phyloP scores from a whole-genome alignment of 2,888 invertebrate species.

The Ephialtes manifestator region DNA sequence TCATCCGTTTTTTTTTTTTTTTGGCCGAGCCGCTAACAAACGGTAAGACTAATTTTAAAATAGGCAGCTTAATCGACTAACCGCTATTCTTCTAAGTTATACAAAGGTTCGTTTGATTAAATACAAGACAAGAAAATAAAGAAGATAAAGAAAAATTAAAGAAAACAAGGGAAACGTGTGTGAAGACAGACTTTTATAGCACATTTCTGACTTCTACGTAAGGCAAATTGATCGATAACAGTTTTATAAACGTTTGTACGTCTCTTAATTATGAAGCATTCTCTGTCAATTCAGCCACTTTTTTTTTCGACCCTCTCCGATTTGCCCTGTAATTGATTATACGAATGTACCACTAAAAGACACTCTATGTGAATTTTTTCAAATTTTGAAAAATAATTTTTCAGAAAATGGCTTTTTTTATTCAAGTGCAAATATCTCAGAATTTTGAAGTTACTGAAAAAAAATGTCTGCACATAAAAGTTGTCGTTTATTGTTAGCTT shows the following conservation, averaged over 20 bases:
- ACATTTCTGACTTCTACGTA: conserved; percentile 40
- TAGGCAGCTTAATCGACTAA: conserved; percentile 77
- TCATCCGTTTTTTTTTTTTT: conserved; percentile 3
- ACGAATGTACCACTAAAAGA: too few species aligned
- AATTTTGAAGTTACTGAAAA: too few species aligned
- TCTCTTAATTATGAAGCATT: too few species aligned
- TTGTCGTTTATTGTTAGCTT: too few species aligned
- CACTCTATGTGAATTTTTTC: too few species aligned
- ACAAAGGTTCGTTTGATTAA: conserved; percentile 77
- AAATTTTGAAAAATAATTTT: too few species aligned
- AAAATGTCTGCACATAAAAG: too few species aligned
- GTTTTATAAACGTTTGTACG: conserved; percentile 35
- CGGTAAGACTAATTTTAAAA: conserved; percentile 27
- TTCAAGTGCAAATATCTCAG: too few species aligned
- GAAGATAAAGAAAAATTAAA: conserved; percentile 17
- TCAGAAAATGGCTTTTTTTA: too few species aligned
- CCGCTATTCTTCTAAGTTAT: conserved; percentile 79
- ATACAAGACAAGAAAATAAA: conserved; percentile 67
- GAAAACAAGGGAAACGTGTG: neutral
- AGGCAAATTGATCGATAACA: conserved; percentile 63
- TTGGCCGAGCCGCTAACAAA: conserved; percentile 7
- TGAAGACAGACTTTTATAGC: conserved; percentile 19
- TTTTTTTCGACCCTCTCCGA: too few species aligned
- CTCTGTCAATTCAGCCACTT: too few species aligned
- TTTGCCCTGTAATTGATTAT: too few species aligned